These are phyloP conservation scores for Scaptomyza reducta DNA, from an alignment of 2,888 invertebrate species.

Conservation along the genomic window DNA sequence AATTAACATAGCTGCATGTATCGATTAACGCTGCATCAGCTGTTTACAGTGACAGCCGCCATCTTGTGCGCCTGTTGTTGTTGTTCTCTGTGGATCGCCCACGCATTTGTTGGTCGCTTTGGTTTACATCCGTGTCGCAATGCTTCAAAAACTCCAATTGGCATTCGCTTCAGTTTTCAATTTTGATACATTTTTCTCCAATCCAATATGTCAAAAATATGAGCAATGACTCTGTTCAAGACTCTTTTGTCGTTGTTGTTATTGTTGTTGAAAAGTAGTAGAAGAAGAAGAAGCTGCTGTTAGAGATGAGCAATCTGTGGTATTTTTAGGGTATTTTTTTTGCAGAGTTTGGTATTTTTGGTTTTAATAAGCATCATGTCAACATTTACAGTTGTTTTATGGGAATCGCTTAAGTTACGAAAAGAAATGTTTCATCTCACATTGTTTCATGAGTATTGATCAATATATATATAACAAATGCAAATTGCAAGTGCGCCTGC, in stretches of 20 bases:
- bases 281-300: no score
- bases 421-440: no score
- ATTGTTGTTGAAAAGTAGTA: constrained; percentile 32
- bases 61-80: constrained; percentile 21
- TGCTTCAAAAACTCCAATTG: constrained; percentile 59
- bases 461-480: no score
- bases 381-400: no score
- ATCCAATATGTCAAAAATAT: constrained; percentile 45
- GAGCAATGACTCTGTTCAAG: constrained; percentile 30
- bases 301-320: constrained; percentile 37
- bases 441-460: no score
- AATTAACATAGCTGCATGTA: constrained; percentile 12
- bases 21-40: constrained; percentile 22
- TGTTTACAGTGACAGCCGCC: constrained; percentile 5
- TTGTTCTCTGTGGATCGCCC: constrained; percentile 21
- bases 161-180: constrained; percentile 75
- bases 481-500: no score
- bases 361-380: no score
- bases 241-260: constrained; percentile 14
- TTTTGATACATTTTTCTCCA: constrained; percentile 70
- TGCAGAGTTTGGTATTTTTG: background rate
- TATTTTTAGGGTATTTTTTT: no score
- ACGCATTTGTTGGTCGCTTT: constrained; percentile 27
- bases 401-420: no score
- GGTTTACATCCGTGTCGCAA: constrained; percentile 61